phyloP scores from a whole-genome alignment of 2,797 vertebrate genomes.

The Macrochelys suwanniensis region DNA sequence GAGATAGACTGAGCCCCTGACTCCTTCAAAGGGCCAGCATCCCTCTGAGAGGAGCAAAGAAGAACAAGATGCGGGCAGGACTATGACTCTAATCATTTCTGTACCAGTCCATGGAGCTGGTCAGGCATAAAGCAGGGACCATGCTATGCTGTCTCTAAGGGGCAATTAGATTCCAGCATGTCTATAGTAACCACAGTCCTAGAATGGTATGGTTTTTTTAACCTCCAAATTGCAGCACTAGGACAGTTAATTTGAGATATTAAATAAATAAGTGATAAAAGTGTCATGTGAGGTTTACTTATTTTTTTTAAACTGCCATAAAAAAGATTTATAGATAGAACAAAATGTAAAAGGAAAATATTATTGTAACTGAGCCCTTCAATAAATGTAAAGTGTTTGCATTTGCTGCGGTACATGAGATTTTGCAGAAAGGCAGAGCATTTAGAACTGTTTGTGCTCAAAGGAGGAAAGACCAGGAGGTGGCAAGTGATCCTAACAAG shows the following conservation, averaged over 20 bases:
- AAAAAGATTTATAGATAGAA: constrained; percentile 51
- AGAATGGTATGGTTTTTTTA: neutral
- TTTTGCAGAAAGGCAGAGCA: constrained; percentile 63
- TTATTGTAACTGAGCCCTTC: constrained; percentile 60
- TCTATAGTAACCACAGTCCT: neutral
- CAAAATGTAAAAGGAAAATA: constrained; percentile 76
- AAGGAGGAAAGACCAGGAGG: constrained; percentile 54
- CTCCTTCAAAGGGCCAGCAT: neutral
- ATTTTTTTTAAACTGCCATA: constrained; percentile 22
- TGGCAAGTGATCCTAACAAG: constrained; percentile 58
- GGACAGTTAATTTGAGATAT: constrained; percentile 38
- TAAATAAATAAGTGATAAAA: constrained; percentile 35
- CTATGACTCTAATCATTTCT: neutral
- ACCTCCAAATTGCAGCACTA: constrained; percentile 29
- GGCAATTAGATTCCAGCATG: neutral
- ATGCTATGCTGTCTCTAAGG: neutral
- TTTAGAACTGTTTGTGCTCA: constrained; percentile 68
- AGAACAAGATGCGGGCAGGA: neutral
- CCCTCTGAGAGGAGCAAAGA: neutral
- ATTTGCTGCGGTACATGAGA: constrained; percentile 64
- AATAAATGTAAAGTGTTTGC: constrained; percentile 62
- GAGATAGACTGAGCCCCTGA: neutral
- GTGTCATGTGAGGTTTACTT: constrained; percentile 10
- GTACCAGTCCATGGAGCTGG: neutral
- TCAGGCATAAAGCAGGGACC: neutral